Evolutionary conservation across 2,888 invertebrate species (phyloP).

Genomic region (Brachypalpus laphriformis): DNA sequence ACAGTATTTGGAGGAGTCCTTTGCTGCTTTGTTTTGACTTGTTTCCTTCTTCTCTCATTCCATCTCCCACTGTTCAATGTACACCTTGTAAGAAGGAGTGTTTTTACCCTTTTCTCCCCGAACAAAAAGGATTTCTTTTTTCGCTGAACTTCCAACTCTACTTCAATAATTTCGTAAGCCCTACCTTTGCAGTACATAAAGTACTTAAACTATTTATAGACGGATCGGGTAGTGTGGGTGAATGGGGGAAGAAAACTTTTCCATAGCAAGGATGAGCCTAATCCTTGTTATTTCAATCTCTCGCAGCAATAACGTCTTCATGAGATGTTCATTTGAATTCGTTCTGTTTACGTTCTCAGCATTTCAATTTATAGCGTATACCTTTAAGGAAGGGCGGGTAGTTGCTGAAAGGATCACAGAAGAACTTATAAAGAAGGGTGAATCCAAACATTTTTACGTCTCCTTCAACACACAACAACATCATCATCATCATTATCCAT

Average conservation of each 20-base stretch:
- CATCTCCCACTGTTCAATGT: not conserved
- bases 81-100: not conserved
- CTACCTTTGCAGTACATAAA: constrained; percentile 13
- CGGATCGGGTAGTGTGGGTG: not conserved
- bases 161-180: constrained; percentile 40
- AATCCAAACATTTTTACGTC: constrained; percentile 27
- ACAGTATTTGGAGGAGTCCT: constrained; percentile 11
- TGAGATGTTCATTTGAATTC: constrained; percentile 52
- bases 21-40: not conserved
- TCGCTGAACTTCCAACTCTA: not conserved
- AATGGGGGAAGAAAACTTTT: not conserved
- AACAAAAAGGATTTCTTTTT: not conserved
- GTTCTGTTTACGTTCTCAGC: constrained; percentile 11
- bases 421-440: constrained; percentile 9
- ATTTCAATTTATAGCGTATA: constrained; percentile 43
- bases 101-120: not conserved
- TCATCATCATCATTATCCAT: constrained; percentile 35
- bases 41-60: not conserved
- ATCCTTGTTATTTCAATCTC: constrained; percentile 58
- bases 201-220: constrained; percentile 16
- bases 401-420: constrained; percentile 11
- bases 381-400: not conserved
- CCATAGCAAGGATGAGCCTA: not conserved
- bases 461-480: constrained; percentile 22
- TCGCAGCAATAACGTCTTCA: constrained; percentile 9